Evolutionary conservation across 2,888 invertebrate genomes (phyloP), one percentile per base, ranked within the genome.

Genomic region (Drosophila borborema): DNA sequence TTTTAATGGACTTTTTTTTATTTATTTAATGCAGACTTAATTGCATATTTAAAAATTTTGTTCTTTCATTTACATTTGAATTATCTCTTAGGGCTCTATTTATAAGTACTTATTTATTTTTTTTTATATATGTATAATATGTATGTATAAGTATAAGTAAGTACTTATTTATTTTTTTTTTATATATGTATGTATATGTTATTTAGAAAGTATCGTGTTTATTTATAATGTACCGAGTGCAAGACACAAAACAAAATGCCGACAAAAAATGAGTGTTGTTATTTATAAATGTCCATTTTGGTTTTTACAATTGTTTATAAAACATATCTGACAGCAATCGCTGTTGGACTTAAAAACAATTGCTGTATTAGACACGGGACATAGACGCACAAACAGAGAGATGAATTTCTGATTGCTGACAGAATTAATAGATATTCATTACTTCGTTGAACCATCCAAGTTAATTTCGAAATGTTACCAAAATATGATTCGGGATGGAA

Each of bases 191-290:
- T 41, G 4, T 66, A 18, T 38, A 41, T 54, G 41, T 64, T 28
- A 28, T 28, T 28, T 28, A 28, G 28, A 28, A 28, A 28, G 28
- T 28, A 28, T 28, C 28, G 6, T 28, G 28, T 28, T 28, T 28
- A 28, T 28, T 28, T 28, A 28, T 71, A 61, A 65, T 77, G 64
- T 59, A 46, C 58, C 62, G 63, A 66, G 79, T 80, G 79, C 72
- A 66, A 53, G 74, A 86, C 86, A 82, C 77, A 77, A 77, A 86
- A 77, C 80, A 75, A 63, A 74, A 72, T 75, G 72, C 77, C 77
- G 82, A 85, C 88, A 82, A 63, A 74, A 67, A 67, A 38, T 72
- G 51, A 72, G 71, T 67, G 77, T 68, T 64, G 71, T 85, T 87
- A 82, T 86, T 77, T 80, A 75, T 80, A 76, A 69, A 86, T 76